Evolutionary conservation across 2,888 invertebrate genomes (phyloP).

Genomic region (Cabera pusaria): DNA sequence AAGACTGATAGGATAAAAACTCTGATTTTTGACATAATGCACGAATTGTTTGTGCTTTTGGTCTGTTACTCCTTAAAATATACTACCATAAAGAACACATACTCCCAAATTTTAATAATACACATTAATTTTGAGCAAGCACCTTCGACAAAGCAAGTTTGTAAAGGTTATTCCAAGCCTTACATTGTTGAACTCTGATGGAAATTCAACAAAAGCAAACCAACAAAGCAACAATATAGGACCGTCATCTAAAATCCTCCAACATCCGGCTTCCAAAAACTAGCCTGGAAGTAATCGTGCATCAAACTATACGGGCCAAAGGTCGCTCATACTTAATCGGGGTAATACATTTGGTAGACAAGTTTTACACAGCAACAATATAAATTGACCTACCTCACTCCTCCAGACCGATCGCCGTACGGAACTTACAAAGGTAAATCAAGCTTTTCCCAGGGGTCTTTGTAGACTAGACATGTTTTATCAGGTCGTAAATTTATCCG

Average conservation of each 20-base stretch:
- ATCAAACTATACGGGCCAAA: constrained; percentile 67
- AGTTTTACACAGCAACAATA: constrained; percentile 60
- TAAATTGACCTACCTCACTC: constrained; percentile 45
- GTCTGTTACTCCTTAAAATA: too few relatives aligned
- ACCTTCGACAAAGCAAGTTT: too few relatives aligned
- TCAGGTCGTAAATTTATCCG: constrained; percentile 76
- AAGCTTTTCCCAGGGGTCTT: constrained; percentile 53
- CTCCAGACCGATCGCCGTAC: constrained; percentile 13
- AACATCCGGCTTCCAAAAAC: constrained; percentile 36
- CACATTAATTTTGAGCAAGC: too few relatives aligned
- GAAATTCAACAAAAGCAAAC: background rate
- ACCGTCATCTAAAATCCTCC: constrained; percentile 4
- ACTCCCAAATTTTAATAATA: too few relatives aligned
- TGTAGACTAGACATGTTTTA: constrained; percentile 61
- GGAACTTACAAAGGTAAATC: constrained; percentile 27
- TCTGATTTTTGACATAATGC: too few relatives aligned
- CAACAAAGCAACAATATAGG: background rate
- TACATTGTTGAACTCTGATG: background rate
- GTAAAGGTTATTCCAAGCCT: background rate
- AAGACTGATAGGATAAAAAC: too few relatives aligned
- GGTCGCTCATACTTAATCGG: constrained; percentile 73
- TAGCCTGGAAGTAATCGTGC: constrained; percentile 60
- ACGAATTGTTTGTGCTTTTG: too few relatives aligned
- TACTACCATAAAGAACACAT: too few relatives aligned
- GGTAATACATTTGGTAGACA: constrained; percentile 75